Conservation (phyloP, 1,140 invertebrate genomes). For the Epicauta chinensis region DNA sequence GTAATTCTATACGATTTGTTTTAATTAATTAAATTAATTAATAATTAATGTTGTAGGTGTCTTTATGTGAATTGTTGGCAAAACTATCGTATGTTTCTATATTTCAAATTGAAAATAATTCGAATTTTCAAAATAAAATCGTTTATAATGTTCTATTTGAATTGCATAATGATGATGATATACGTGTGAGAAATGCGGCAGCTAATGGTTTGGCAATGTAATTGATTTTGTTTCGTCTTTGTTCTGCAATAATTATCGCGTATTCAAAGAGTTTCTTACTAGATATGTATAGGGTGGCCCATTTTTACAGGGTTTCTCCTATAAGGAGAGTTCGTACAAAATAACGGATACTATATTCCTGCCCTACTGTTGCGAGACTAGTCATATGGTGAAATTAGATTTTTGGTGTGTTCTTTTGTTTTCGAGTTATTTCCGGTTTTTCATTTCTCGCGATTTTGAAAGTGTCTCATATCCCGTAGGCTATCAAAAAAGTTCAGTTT, state of each 20-base stretch:
- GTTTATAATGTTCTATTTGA: constrained; percentile 55
- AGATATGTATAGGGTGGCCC: not conserved
- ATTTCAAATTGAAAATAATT: constrained; percentile 43
- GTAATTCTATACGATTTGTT: constrained; percentile 42
- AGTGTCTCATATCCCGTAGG: too few species aligned
- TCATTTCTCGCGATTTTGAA: too few species aligned
- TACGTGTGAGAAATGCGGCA: constrained; percentile 67
- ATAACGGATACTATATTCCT: too few species aligned
- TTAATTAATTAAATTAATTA: constrained; percentile 5
- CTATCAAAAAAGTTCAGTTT: too few species aligned
- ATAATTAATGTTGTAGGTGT: constrained; percentile 38
- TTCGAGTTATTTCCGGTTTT: too few species aligned
- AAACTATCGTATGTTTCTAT: constrained; percentile 52
- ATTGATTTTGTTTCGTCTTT: too few species aligned
- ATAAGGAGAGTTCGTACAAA: too few species aligned
- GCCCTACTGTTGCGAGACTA: too few species aligned
- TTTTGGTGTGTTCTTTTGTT: too few species aligned
- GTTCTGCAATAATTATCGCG: too few species aligned
- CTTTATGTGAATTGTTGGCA: constrained; percentile 56
- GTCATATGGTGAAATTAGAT: too few species aligned
- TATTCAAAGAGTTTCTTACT: not conserved
- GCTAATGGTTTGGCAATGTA: constrained; percentile 63
- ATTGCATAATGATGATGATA: constrained; percentile 69
- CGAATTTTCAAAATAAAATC: constrained; percentile 54
- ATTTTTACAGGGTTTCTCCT: too few species aligned